Conservation (phyloP, 2,797 vertebrate species). For the Sternotherus odoratus region DNA sequence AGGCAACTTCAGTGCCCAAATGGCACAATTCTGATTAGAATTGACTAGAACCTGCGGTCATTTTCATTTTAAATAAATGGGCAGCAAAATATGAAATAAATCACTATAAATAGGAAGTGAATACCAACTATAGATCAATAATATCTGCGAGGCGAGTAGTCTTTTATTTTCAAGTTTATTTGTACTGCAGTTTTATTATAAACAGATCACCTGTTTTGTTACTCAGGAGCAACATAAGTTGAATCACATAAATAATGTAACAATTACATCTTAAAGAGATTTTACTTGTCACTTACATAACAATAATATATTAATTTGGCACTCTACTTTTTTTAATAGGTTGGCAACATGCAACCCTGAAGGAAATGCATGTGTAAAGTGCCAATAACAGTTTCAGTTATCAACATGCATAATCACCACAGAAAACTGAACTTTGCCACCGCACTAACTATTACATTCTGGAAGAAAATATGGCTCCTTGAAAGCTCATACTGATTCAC, state of each 20-base stretch:
- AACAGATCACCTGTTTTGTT: background rate
- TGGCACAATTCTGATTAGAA: background rate
- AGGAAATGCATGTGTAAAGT: background rate
- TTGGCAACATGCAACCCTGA: background rate
- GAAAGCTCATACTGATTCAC: background rate
- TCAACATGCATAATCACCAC: background rate
- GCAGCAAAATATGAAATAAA: background rate
- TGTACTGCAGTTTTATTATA: background rate
- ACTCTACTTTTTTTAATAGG: background rate
- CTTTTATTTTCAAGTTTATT: background rate
- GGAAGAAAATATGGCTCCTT: background rate
- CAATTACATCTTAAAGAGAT: background rate
- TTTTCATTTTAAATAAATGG: background rate
- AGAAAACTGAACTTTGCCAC: background rate
- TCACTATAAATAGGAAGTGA: background rate
- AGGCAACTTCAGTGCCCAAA: background rate
- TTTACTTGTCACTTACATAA: background rate
- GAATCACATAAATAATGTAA: accelerated
- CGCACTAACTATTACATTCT: background rate
- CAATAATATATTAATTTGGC: background rate
- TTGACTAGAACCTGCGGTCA: background rate
- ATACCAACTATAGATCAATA: background rate
- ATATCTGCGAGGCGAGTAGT: background rate
- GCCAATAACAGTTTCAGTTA: background rate
- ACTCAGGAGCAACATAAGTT: background rate